Conservation (phyloP, 2,113 vertebrate genomes). For the Dipodomys spectabilis region DNA sequence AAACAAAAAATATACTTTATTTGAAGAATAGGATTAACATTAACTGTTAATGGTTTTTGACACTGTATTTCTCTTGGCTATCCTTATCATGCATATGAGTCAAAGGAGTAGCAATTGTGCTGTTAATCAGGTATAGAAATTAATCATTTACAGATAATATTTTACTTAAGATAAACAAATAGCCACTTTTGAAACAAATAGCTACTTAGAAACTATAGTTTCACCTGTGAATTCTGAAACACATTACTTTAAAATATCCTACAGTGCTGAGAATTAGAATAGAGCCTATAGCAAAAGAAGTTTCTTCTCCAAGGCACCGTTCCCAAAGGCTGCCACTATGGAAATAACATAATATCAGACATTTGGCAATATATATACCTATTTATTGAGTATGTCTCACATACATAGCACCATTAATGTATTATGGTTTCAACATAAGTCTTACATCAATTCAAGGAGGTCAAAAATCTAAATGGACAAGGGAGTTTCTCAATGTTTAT, state of each 20-base stretch:
- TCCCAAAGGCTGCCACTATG: too few species aligned
- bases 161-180: slow-evolving; percentile 31
- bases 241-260: too few species aligned
- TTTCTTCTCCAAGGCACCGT: too few species aligned
- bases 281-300: too few species aligned
- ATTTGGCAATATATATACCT: too few species aligned
- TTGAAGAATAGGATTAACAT: not conserved
- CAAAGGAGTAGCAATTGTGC: not conserved
- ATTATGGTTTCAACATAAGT: slow-evolving; percentile 28
- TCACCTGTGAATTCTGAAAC: too few species aligned
- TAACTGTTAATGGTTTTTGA: not conserved
- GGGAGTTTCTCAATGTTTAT: not conserved
- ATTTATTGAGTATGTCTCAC: not conserved
- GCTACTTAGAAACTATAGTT: not conserved
- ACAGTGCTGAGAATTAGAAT: too few species aligned
- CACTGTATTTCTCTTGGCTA: slow-evolving; percentile 40
- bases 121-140: slow-evolving; percentile 1
- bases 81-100: not conserved
- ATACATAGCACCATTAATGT: not conserved
- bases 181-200: slow-evolving; percentile 36
- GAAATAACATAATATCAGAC: too few species aligned
- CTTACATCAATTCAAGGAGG: slow-evolving; percentile 26
- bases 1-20: not conserved
- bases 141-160: slow-evolving; percentile 6
- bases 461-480: slow-evolving; percentile 24